Percentiles rank a stretch among this genome's conserved stretches.
phyloP scores from a whole-genome alignment of 2,113 vertebrate species.

The Hymenochirus boettgeri region DNA sequence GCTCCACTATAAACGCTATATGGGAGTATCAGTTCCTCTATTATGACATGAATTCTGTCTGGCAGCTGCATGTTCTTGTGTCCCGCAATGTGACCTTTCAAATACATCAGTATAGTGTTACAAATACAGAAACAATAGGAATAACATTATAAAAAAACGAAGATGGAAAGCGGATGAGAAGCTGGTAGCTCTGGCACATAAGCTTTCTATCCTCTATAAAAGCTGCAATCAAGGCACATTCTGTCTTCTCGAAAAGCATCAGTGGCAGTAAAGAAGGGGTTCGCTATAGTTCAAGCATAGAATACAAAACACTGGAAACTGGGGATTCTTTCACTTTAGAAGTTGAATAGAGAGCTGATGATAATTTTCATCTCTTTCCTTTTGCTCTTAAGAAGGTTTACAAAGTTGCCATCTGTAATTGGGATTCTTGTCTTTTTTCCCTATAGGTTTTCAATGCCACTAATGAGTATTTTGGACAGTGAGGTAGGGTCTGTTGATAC shows the following conservation, averaged over 20 bases:
- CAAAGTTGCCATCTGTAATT: constrained; percentile 34
- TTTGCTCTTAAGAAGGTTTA: constrained; percentile 9
- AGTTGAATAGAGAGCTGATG: constrained; percentile 73
- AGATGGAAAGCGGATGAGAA: constrained; percentile 45
- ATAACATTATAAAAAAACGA: constrained; percentile 34
- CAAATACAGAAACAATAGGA: constrained; percentile 26
- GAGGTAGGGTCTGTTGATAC: too few species aligned
- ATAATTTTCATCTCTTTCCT: constrained; percentile 58
- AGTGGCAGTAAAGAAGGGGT: constrained; percentile 65
- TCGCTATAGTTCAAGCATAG: constrained; percentile 54
- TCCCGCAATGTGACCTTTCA: constrained; percentile 29
- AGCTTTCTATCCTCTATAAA: constrained; percentile 50
- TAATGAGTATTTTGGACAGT: constrained; percentile 29
- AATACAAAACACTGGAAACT: constrained; percentile 54
- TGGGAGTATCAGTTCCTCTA: constrained; percentile 32
- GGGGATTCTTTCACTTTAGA: constrained; percentile 54
- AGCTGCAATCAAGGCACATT: constrained; percentile 73
- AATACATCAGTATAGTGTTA: constrained; percentile 29
- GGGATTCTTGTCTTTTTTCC: constrained; percentile 33
- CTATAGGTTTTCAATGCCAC: constrained; percentile 15
- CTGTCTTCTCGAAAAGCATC: constrained; percentile 67
- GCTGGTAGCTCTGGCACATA: constrained; percentile 49
- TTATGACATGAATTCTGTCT: constrained; percentile 14
- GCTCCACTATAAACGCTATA: neutral
- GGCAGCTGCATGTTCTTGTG: constrained; percentile 34